Evolutionary conservation across 2,888 invertebrate genomes (phyloP).

Genomic region (Ichneumoninae sp.): DNA sequence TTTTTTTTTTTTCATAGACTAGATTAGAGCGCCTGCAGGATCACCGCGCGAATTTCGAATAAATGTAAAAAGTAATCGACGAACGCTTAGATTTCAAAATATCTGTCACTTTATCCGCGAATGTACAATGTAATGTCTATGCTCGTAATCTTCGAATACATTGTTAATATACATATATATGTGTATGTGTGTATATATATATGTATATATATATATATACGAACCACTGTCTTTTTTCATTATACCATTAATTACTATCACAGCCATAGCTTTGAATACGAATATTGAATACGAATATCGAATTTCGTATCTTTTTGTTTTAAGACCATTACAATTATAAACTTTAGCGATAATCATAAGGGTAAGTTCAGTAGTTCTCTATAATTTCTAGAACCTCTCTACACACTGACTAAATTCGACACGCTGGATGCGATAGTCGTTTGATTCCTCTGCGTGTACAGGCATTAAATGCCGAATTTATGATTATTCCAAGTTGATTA

Average conservation of each 20-base stretch:
- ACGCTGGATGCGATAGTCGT: slow-evolving; percentile 63
- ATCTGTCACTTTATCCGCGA: slow-evolving; percentile 62
- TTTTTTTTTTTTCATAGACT: slow-evolving; percentile 30
- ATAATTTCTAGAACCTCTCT: slow-evolving; percentile 68
- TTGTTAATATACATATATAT: slow-evolving; percentile 59
- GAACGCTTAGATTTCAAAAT: slow-evolving; percentile 63
- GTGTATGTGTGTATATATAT: slow-evolving; percentile 23
- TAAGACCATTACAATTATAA: slow-evolving; percentile 80
- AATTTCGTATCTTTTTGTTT: slow-evolving; percentile 77
- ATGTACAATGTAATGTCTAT: slow-evolving; percentile 67
- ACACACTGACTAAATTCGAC: slow-evolving; percentile 62
- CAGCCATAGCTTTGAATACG: slow-evolving; percentile 84
- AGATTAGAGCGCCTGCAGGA: slow-evolving; percentile 17
- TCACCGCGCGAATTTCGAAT: slow-evolving; percentile 52
- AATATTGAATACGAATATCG: slow-evolving; percentile 80
- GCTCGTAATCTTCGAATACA: slow-evolving; percentile 66
- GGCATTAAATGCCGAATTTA: slow-evolving; percentile 1
- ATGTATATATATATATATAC: slow-evolving; percentile 42
- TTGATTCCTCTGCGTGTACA: slow-evolving; percentile 20
- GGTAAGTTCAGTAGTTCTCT: slow-evolving; percentile 72
- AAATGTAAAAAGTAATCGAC: slow-evolving; percentile 32
- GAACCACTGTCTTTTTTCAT: slow-evolving; percentile 60
- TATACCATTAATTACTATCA: slow-evolving; percentile 81
- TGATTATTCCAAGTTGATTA: slow-evolving; percentile 35
- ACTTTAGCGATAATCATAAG: slow-evolving; percentile 78